Evolutionary conservation across 2,797 vertebrate genomes (phyloP).

Genomic region (Macroramphosus scolopax): DNA sequence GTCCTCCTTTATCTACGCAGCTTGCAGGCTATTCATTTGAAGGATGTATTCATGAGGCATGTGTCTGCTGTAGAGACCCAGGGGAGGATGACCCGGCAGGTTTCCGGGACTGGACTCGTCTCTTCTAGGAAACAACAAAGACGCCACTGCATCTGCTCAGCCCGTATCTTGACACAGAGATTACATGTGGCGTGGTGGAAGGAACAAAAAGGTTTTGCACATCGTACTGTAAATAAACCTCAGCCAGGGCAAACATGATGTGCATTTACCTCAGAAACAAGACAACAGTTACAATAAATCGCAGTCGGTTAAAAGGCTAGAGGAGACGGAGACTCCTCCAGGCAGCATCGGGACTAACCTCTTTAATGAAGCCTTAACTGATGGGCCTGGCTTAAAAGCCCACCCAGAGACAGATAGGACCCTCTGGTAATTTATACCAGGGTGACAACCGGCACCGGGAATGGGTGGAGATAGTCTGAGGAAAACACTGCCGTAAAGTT

Average conservation of each 20-base stretch:
- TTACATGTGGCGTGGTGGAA: conserved; percentile 38
- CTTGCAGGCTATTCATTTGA: neutral
- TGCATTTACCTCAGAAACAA: conserved; percentile 65
- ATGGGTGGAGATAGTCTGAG: conserved; percentile 31
- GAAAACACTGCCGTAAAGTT: conserved; percentile 37
- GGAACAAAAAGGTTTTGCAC: conserved; percentile 35
- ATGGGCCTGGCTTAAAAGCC: conserved; percentile 77
- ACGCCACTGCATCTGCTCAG: conserved; percentile 56
- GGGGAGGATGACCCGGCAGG: no score
- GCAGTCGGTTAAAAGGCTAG: conserved; percentile 59
- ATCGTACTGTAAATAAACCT: conserved; percentile 63
- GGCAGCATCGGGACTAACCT: conserved; percentile 57
- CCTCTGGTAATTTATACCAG: conserved; percentile 68
- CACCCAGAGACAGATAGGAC: conserved; percentile 71
- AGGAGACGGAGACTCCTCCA: conserved; percentile 53
- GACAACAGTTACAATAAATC: conserved; percentile 65
- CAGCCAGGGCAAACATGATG: conserved; percentile 58
- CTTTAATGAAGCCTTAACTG: conserved; percentile 82
- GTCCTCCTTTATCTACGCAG: neutral
- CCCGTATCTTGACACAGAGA: conserved; percentile 66
- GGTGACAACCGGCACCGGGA: conserved; percentile 48
- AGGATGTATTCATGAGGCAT: neutral
- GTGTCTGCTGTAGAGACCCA: conserved; percentile 8
- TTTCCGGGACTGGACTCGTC: conserved; percentile 18
- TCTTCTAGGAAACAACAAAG: conserved; percentile 32